These are phyloP conservation scores for Gymnorhina tibicen DNA, from an alignment of 2,113 vertebrate genomes.

Conservation along the genomic window DNA sequence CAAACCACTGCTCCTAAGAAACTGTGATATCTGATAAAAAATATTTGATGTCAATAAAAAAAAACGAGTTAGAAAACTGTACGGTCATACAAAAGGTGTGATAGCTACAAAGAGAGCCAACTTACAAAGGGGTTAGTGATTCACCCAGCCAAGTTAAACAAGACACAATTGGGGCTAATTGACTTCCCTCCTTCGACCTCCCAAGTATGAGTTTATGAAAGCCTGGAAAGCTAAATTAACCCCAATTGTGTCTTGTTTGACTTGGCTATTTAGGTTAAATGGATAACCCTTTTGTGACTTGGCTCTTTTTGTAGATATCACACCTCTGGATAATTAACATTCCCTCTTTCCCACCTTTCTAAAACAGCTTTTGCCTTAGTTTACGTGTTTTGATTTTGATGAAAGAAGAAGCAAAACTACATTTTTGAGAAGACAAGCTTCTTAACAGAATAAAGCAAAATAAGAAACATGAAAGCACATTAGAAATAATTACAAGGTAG, in stretches of 20 bases:
- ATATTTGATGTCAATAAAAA: not conserved
- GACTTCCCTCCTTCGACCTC: constrained; percentile 49
- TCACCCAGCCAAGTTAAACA: constrained; percentile 54
- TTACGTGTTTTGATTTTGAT: not conserved
- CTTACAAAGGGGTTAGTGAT: constrained; percentile 23
- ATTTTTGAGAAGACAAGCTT: not conserved
- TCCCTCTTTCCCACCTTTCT: not conserved
- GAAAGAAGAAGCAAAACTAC: not conserved
- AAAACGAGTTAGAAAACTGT: constrained; percentile 3
- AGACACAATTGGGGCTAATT: constrained; percentile 45
- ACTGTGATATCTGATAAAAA: not conserved
- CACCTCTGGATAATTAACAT: constrained; percentile 26
- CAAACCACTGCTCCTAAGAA: not conserved
- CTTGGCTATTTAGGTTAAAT: constrained; percentile 39
- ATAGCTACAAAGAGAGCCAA: constrained; percentile 24
- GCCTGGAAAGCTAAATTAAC: constrained; percentile 53
- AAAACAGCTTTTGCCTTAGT: not conserved
- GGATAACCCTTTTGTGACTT: constrained; percentile 32
- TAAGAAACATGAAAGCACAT: not conserved
- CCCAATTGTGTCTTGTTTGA: constrained; percentile 43
- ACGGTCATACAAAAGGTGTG: constrained; percentile 46
- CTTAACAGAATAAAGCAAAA: not conserved
- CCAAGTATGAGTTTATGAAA: constrained; percentile 42
- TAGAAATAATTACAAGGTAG: not conserved
- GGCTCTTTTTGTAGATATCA: constrained; percentile 3